Evolutionary conservation across 2,888 invertebrate species (phyloP).

Genomic region (Mayetiola destructor): DNA sequence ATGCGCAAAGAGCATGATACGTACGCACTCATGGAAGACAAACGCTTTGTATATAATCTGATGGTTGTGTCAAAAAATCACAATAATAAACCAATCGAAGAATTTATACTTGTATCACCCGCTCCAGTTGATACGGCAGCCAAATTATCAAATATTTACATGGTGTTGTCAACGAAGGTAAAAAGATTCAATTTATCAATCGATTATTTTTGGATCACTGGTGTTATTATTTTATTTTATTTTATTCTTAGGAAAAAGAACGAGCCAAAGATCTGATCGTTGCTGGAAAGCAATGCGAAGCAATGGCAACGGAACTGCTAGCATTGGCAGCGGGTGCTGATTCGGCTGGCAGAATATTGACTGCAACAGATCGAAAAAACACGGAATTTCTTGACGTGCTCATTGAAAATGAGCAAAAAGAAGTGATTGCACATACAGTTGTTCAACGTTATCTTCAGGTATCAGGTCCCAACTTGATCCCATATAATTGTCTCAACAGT

Average conservation of each 20-base stretch:
- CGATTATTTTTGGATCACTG: background rate
- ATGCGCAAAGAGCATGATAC: slow-evolving; percentile 97
- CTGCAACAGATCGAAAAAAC: slow-evolving; percentile 86
- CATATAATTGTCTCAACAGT: slow-evolving; percentile 22
- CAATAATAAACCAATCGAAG: slow-evolving; percentile 91
- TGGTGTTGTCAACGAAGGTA: slow-evolving; percentile 72
- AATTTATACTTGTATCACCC: slow-evolving; percentile 96
- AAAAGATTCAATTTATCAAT: slow-evolving; percentile 16
- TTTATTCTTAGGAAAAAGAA: slow-evolving; percentile 70
- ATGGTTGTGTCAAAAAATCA: slow-evolving; percentile 96
- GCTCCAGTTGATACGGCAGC: slow-evolving; percentile 98
- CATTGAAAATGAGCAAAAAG: slow-evolving; percentile 97
- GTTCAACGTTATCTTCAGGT: slow-evolving; percentile 92
- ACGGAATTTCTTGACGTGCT: slow-evolving; percentile 91
- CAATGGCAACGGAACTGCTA: slow-evolving; percentile 91
- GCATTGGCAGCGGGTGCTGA: slow-evolving; percentile 88
- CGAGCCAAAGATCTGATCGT: slow-evolving; percentile 90
- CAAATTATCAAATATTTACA: slow-evolving; percentile 85
- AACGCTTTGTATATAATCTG: slow-evolving; percentile 92
- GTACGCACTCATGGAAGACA: slow-evolving; percentile 92
- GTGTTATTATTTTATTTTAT: slow-evolving; percentile 2
- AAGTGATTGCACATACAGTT: slow-evolving; percentile 91
- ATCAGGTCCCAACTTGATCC: too few relatives aligned
- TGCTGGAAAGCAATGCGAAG: slow-evolving; percentile 91
- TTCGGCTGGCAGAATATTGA: slow-evolving; percentile 85